phyloP scores from a whole-genome alignment of 1,140 invertebrate species.

The Bombus vancouverensis region DNA sequence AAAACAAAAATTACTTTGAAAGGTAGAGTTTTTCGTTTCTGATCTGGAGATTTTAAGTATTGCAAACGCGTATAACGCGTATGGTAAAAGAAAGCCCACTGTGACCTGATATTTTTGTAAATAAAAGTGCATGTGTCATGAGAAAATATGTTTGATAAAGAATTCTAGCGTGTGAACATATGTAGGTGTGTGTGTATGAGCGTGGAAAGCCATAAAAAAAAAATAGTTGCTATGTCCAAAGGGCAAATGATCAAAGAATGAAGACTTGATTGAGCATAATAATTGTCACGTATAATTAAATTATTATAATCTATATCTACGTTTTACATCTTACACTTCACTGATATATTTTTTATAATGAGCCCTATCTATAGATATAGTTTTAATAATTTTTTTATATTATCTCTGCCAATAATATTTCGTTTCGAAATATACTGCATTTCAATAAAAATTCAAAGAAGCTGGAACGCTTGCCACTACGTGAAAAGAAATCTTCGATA shows the following conservation, averaged over 20 bases:
- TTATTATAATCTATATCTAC: neutral
- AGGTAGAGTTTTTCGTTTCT: too few species aligned
- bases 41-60: neutral
- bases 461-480: too few species aligned
- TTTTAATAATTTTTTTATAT: too few species aligned
- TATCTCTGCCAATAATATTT: neutral
- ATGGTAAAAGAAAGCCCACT: neutral
- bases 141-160: neutral
- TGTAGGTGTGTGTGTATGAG: neutral
- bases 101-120: neutral
- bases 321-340: neutral
- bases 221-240: neutral
- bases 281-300: neutral
- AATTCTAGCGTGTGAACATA: neutral
- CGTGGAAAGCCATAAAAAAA: neutral
- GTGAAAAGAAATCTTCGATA: neutral
- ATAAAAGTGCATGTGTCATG: neutral
- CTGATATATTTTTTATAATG: neutral
- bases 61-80: neutral
- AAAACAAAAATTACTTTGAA: too few species aligned
- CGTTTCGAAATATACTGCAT: neutral
- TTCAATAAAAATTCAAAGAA: neutral
- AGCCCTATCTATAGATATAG: neutral
- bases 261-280: neutral
- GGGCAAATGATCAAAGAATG: neutral